Evolutionary conservation across 1,140 invertebrate species (phyloP), one percentile per base, ranked within the genome.

Genomic region (Drosophila murphyi): DNA sequence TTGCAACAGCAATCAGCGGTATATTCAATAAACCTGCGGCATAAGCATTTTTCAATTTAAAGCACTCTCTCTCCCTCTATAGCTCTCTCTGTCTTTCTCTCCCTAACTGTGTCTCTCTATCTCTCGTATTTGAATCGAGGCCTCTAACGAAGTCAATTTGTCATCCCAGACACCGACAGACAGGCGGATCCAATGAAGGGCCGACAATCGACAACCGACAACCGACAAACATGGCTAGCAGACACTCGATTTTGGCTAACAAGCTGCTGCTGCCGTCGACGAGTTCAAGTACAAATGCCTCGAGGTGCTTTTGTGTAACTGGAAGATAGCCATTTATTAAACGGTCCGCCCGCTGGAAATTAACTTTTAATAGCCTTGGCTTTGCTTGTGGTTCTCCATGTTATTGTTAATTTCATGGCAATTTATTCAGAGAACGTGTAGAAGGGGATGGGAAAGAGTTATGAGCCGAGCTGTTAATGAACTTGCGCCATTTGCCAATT

Each of bases 91-190:
- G 20, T 20, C 20, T 20, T 20, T 20, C 20, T 20, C 20, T 20
- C 20, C 20, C 20, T 20, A 20, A 12, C 12, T 12, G 20, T 20
- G 20, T 20, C 20, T 20, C 20, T 20, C 20, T 20, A 2, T 82
- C 76, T 37, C 35, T 82, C 76, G 70, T 80, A 82, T 80, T 88
- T 77, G 71, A 77, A 72, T 29, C 64, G 63, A 51, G 39, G 50
- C 35, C 75, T 64, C 76, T 83, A 88, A 88, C 83, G 77, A 89
- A 89, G 70, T 80, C 83, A 83, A 88, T 87, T 87, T 87, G 83
- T 87, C 83, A 87, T 71, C 76, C 76, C 83, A 69, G 64, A 69
- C 78, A 64, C 62, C 51, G 20, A 20, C 1, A 43, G 39, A 61
- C 41, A 7, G 29, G 32, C 39, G 62, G 37, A 31, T 28, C 61